These are phyloP conservation scores for Ericerus pela DNA, from an alignment of 1,140 invertebrate genomes.

Conservation along the genomic window DNA sequence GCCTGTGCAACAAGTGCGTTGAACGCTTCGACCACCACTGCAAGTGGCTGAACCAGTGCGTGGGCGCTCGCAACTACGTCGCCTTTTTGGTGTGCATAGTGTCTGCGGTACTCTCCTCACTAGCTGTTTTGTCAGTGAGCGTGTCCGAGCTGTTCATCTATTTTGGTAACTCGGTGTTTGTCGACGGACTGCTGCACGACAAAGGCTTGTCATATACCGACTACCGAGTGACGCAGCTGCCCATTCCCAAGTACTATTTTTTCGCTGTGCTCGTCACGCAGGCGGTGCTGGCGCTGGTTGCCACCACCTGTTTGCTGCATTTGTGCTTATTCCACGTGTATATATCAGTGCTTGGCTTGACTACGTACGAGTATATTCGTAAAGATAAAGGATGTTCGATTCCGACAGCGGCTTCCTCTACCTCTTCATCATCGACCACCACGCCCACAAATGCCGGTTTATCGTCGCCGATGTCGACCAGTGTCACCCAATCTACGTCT, in stretches of 20 bases:
- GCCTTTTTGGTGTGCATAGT: constrained; percentile 71
- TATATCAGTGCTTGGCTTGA: constrained; percentile 64
- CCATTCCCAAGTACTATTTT: constrained; percentile 25
- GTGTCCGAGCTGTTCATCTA: constrained; percentile 49
- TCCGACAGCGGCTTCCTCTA: constrained; percentile 24
- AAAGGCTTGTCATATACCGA: no score
- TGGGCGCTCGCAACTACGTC: constrained; percentile 77
- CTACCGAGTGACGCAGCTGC: constrained; percentile 21
- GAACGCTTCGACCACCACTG: constrained; percentile 87
- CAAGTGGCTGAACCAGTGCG: constrained; percentile 95
- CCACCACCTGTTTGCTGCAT: constrained; percentile 65
- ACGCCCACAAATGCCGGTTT: no score
- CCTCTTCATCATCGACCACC: no score
- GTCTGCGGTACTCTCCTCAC: constrained; percentile 59
- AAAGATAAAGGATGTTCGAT: constrained; percentile 34
- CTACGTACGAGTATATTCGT: constrained; percentile 77
- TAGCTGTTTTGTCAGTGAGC: constrained; percentile 51
- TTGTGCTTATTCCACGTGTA: constrained; percentile 81
- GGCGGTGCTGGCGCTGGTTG: constrained; percentile 52
- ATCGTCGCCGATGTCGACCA: constrained; percentile 17
- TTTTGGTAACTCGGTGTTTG: constrained; percentile 37
- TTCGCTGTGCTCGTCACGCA: constrained; percentile 38
- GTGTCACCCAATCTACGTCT: neutral
- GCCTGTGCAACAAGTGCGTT: constrained; percentile 93
- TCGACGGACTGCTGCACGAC: constrained; percentile 61